Evolutionary conservation across 2,113 vertebrate species (phyloP).

Genomic region (Dipodomys merriami): DNA sequence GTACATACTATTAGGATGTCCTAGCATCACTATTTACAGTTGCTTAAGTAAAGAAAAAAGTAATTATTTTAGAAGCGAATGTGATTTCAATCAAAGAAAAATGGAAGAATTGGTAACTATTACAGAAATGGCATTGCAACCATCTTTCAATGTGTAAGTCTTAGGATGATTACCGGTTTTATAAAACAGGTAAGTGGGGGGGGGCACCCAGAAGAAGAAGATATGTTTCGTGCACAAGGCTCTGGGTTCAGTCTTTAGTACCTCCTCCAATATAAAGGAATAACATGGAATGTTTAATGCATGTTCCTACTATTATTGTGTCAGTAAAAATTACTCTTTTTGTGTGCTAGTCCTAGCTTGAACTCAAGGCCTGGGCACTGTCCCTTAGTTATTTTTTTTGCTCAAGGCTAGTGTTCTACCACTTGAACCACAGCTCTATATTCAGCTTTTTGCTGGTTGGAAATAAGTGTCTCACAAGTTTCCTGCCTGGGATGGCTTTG

Average conservation of each 20-base stretch:
- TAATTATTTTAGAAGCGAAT: not conserved
- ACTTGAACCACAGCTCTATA: no score
- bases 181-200: not conserved
- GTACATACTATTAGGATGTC: constrained; percentile 11
- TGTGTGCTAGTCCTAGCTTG: no score
- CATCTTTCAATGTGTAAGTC: not conserved
- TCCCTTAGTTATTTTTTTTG: no score
- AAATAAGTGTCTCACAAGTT: no score
- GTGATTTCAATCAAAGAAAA: constrained; percentile 40
- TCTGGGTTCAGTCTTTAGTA: not conserved
- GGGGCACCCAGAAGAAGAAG: not conserved
- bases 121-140: not conserved
- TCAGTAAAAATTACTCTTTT: no score
- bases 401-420: no score
- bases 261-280: no score
- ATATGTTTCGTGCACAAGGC: not conserved
- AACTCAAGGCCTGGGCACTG: no score
- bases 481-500: no score
- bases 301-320: no score
- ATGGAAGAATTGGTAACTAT: not conserved
- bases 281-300: no score
- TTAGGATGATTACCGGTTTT: not conserved
- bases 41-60: not conserved
- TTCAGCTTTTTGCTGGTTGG: no score
- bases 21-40: not conserved